A percentile compares a stretch with the other conserved stretches of the same genome.
phyloP scores from a whole-genome alignment of 2,888 invertebrate species.

The Tethea ocularis region DNA sequence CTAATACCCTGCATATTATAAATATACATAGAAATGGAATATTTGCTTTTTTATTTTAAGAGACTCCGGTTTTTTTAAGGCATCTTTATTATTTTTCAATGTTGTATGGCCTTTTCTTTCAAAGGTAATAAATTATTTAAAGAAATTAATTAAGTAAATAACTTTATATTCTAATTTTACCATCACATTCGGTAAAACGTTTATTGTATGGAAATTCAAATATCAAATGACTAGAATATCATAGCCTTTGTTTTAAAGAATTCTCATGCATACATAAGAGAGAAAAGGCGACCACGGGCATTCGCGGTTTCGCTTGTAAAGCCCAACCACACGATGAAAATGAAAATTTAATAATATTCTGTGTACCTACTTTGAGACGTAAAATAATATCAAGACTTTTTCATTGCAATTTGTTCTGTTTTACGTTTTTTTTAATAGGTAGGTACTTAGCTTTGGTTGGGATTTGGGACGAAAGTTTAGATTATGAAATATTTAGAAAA shows the following conservation, averaged over 20 bases:
- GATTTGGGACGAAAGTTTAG: no score
- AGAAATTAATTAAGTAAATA: no score
- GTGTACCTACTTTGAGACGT: constrained; percentile 8
- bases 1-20: no score
- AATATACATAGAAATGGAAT: background rate
- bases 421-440: background rate
- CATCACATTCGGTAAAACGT: no score
- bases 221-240: background rate
- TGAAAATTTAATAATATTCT: constrained; percentile 11
- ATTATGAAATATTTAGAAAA: no score
- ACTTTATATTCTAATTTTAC: no score
- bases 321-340: constrained; percentile 8
- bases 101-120: no score
- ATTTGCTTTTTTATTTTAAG: no score
- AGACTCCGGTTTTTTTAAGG: no score
- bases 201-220: background rate
- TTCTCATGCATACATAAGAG: background rate
- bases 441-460: background rate
- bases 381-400: constrained; percentile 1
- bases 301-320: constrained; percentile 9
- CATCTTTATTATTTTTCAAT: no score
- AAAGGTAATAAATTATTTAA: no score
- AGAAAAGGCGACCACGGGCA: constrained; percentile 5
- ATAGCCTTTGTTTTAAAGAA: constrained; percentile 7
- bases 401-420: background rate